These are phyloP conservation scores for Silurus meridionalis DNA, from an alignment of 2,113 vertebrate species.

Conservation along the genomic window DNA sequence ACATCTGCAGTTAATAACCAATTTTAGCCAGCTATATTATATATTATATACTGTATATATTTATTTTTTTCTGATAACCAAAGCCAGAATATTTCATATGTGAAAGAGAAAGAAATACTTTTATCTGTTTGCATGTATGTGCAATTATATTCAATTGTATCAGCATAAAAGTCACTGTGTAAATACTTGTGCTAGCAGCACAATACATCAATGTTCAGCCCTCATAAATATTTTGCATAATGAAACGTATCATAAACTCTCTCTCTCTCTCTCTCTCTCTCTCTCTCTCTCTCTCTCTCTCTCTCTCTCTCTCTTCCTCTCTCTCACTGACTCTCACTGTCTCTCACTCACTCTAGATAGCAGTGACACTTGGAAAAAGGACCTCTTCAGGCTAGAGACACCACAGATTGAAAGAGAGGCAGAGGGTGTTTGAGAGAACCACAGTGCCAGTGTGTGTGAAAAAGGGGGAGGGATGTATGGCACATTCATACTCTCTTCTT, in stretches of 20 bases:
- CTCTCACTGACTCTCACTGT: background rate
- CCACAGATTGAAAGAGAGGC: background rate
- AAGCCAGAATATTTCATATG: background rate
- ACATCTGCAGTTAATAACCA: background rate
- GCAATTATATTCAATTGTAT: background rate
- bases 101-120: background rate
- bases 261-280: background rate
- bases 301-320: constrained; percentile 9
- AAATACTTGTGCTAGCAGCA: background rate
- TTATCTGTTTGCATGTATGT: background rate
- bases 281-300: background rate
- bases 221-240: background rate
- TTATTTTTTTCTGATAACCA: background rate
- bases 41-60: too few relatives aligned
- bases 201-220: background rate
- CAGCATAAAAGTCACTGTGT: background rate
- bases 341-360: background rate
- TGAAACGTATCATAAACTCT: background rate
- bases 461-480: constrained; percentile 69
- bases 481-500: constrained; percentile 66
- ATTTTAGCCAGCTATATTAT: too few relatives aligned
- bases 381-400: background rate
- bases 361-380: background rate
- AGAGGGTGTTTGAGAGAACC: constrained; percentile 23
- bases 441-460: constrained; percentile 51